Evolutionary conservation across 2,113 vertebrate genomes (phyloP).

Genomic region (Campylomormyrus numenius): DNA sequence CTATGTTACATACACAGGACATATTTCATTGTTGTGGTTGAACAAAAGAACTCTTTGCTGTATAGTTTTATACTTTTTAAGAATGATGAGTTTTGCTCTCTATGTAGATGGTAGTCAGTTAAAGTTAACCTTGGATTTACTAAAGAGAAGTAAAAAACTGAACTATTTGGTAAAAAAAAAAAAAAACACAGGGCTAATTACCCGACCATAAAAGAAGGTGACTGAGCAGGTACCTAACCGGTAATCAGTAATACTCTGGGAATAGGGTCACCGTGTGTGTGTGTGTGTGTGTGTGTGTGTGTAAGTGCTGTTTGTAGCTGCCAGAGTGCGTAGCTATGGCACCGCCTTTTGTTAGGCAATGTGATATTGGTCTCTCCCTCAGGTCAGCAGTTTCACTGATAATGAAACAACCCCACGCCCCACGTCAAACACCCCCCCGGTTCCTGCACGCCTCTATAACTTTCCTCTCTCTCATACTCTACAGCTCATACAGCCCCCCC

Average conservation of each 20-base stretch:
- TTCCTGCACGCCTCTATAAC: background rate
- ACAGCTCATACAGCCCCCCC: background rate
- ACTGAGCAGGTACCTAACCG: background rate
- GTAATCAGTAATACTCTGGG: background rate
- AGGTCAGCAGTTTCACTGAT: background rate
- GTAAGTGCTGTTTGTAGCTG: background rate
- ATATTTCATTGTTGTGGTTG: background rate
- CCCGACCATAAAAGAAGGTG: background rate
- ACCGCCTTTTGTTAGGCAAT: background rate
- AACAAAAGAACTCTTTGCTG: background rate
- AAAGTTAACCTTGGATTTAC: background rate
- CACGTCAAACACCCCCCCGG: background rate
- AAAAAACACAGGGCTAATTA: background rate
- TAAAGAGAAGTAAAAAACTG: background rate
- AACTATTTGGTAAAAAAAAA: background rate
- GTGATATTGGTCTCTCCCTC: background rate
- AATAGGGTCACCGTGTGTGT: background rate
- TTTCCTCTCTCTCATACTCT: background rate
- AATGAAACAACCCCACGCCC: background rate
- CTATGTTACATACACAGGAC: too few species aligned
- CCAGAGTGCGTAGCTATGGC: background rate
- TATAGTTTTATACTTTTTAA: background rate
- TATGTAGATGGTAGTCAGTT: background rate
- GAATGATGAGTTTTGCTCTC: background rate
- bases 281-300: background rate